A percentile compares a stretch with the other conserved stretches of the same genome.
phyloP scores from a whole-genome alignment of 92 coral and sea anemone species.

The Ricordea florida region DNA sequence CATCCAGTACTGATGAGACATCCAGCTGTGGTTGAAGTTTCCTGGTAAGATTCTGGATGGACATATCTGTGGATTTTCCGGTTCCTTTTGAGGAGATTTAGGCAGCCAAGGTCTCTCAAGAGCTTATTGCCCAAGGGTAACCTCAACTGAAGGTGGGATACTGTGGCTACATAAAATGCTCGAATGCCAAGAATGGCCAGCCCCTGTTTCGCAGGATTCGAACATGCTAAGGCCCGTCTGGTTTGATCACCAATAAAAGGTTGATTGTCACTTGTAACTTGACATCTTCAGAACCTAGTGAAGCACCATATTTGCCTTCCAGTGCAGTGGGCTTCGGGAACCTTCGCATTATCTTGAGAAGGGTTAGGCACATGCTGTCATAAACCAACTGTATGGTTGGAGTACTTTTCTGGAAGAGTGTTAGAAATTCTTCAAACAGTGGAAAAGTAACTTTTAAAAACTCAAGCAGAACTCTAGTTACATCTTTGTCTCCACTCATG shows the following conservation, averaged over 20 bases:
- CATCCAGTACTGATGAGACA: slow-evolving; percentile 35
- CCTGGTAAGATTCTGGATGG: slow-evolving; percentile 38
- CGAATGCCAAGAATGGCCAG: slow-evolving; percentile 45
- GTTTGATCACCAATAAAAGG: slow-evolving; percentile 52
- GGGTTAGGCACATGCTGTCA: no score
- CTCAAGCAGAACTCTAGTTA: slow-evolving; percentile 35
- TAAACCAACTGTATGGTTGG: slow-evolving; percentile 28
- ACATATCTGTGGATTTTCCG: slow-evolving; percentile 19
- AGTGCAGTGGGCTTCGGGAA: slow-evolving; percentile 36
- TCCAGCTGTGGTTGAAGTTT: slow-evolving; percentile 38
- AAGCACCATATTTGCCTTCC: slow-evolving; percentile 13
- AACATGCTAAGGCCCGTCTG: slow-evolving; percentile 45
- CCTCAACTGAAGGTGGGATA: slow-evolving; percentile 40
- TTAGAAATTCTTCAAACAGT: slow-evolving; percentile 37
- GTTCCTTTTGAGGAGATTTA: slow-evolving; percentile 40
- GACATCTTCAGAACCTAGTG: slow-evolving; percentile 38
- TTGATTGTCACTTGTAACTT: slow-evolving; percentile 27
- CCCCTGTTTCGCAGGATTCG: slow-evolving; percentile 56
- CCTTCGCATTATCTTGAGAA: slow-evolving; percentile 22
- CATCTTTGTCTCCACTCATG: slow-evolving; percentile 13
- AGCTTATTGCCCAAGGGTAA: slow-evolving; percentile 46
- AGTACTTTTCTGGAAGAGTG: slow-evolving; percentile 43
- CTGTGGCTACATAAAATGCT: slow-evolving; percentile 40
- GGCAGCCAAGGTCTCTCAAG: slow-evolving; percentile 53
- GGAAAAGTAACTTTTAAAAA: slow-evolving; percentile 36